Conservation (phyloP, 2,797 vertebrate species). For the Leptatherina wallacei region DNA sequence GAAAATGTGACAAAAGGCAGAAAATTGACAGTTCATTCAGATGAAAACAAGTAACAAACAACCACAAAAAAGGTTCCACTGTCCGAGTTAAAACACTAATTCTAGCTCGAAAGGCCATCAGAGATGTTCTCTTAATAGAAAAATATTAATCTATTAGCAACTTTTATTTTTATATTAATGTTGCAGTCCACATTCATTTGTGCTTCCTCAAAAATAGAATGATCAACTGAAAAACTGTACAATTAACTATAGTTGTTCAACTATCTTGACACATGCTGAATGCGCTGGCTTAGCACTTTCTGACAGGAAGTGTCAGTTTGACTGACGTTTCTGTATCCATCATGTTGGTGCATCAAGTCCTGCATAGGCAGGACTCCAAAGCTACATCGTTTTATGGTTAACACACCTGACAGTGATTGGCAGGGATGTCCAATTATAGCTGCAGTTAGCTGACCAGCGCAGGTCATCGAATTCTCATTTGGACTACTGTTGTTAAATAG, state of each 20-base stretch:
- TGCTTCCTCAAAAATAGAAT: slow-evolving; percentile 1
- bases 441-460: slow-evolving; percentile 48
- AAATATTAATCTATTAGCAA: neutral
- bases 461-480: slow-evolving; percentile 60
- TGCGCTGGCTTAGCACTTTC: slow-evolving; percentile 38
- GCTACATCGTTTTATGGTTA: slow-evolving; percentile 36
- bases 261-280: slow-evolving; percentile 22
- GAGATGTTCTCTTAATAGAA: neutral
- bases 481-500: slow-evolving; percentile 60
- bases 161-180: slow-evolving; percentile 1
- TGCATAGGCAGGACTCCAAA: slow-evolving; percentile 36
- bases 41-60: too few relatives aligned
- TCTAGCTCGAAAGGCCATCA: too few relatives aligned
- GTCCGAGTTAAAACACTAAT: too few relatives aligned
- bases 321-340: slow-evolving; percentile 19
- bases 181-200: slow-evolving; percentile 2
- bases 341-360: neutral
- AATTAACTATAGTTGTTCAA: slow-evolving; percentile 19
- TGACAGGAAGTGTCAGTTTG: slow-evolving; percentile 9
- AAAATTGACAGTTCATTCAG: too few relatives aligned
- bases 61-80: too few relatives aligned
- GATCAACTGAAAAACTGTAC: neutral
- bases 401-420: slow-evolving; percentile 64
- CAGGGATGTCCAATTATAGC: slow-evolving; percentile 68
- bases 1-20: too few relatives aligned